phyloP scores from a whole-genome alignment of 30 jellyfish, hydroid and myxozoan genomes.

The Catostylus mosaicus region DNA sequence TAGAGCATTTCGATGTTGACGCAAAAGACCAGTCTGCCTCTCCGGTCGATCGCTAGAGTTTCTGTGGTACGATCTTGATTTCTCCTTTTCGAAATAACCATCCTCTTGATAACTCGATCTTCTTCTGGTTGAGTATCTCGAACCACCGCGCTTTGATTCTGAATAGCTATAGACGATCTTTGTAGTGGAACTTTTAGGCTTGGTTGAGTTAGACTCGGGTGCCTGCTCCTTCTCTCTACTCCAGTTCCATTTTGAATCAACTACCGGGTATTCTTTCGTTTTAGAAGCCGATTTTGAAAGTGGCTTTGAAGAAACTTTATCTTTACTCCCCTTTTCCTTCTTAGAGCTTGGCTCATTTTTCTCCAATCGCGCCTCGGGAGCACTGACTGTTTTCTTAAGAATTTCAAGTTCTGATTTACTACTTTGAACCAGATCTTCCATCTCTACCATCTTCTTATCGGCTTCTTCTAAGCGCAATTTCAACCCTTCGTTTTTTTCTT shows the following conservation, averaged over 20 bases:
- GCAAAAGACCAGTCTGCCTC: slow-evolving; percentile 67
- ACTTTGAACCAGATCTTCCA: slow-evolving; percentile 50
- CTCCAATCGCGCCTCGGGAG: slow-evolving; percentile 13
- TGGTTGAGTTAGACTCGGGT: slow-evolving; percentile 5
- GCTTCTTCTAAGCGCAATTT: slow-evolving; percentile 29
- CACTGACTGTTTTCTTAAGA: slow-evolving; percentile 54
- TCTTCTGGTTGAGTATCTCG: slow-evolving; percentile 23
- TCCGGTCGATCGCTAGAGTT: slow-evolving; percentile 57
- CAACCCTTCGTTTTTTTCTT: not conserved
- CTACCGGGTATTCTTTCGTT: slow-evolving; percentile 14
- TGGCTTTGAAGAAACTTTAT: not conserved
- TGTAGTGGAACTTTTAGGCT: slow-evolving; percentile 7
- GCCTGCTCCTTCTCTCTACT: slow-evolving; percentile 29
- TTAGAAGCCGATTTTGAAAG: not conserved
- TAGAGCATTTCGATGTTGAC: slow-evolving; percentile 89
- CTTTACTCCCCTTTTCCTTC: not conserved
- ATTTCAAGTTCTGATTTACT: slow-evolving; percentile 62
- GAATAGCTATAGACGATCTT: slow-evolving; percentile 29
- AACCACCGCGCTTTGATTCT: slow-evolving; percentile 25
- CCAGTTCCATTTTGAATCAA: slow-evolving; percentile 26
- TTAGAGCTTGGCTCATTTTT: not conserved
- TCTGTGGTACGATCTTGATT: slow-evolving; percentile 3
- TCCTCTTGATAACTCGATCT: slow-evolving; percentile 8
- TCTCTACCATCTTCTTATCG: slow-evolving; percentile 58
- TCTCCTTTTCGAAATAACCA: slow-evolving; percentile 14